A percentile compares a stretch with the other conserved stretches of the same genome.
phyloP scores from a whole-genome alignment of 2,113 vertebrate genomes.

The Poecilia latipinna region DNA sequence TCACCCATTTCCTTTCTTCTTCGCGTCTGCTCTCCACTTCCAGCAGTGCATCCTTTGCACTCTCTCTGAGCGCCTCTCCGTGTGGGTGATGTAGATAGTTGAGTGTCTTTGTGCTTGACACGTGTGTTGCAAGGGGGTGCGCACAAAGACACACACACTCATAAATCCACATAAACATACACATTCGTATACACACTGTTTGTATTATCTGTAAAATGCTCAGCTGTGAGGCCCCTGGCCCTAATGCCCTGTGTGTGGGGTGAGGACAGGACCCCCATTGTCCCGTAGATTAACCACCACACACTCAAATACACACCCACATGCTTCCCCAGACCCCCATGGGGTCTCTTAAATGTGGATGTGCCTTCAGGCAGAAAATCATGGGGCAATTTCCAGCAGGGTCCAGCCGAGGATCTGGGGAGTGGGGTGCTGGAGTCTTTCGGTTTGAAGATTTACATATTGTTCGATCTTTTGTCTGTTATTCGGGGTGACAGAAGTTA shows the following conservation, averaged over 20 bases:
- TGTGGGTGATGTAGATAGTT: constrained; percentile 60
- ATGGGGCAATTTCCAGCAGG: constrained; percentile 71
- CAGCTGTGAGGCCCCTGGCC: constrained; percentile 67
- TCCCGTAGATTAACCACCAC: constrained; percentile 69
- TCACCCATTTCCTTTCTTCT: constrained; percentile 41
- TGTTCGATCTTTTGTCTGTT: constrained; percentile 26
- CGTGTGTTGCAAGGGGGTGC: constrained; percentile 64
- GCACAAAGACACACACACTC: constrained; percentile 13
- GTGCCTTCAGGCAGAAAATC: constrained; percentile 80
- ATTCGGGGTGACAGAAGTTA: constrained; percentile 13
- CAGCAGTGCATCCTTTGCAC: constrained; percentile 31
- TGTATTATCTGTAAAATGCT: constrained; percentile 68
- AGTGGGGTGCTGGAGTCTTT: constrained; percentile 13
- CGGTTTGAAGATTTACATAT: constrained; percentile 42
- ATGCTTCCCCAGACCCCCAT: constrained; percentile 58
- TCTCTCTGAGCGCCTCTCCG: constrained; percentile 30
- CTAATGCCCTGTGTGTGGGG: constrained; percentile 61
- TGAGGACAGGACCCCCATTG: constrained; percentile 66
- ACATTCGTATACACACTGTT: constrained; percentile 39
- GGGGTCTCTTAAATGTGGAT: constrained; percentile 77
- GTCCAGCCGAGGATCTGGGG: constrained; percentile 52
- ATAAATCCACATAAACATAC: constrained; percentile 17
- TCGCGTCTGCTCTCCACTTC: constrained; percentile 15
- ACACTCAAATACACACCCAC: constrained; percentile 45
- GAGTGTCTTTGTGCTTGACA: constrained; percentile 77